Percentiles rank a stretch among this genome's conserved stretches.
phyloP scores from a whole-genome alignment of 1,140 invertebrate genomes.

The Danaus melanippus region DNA sequence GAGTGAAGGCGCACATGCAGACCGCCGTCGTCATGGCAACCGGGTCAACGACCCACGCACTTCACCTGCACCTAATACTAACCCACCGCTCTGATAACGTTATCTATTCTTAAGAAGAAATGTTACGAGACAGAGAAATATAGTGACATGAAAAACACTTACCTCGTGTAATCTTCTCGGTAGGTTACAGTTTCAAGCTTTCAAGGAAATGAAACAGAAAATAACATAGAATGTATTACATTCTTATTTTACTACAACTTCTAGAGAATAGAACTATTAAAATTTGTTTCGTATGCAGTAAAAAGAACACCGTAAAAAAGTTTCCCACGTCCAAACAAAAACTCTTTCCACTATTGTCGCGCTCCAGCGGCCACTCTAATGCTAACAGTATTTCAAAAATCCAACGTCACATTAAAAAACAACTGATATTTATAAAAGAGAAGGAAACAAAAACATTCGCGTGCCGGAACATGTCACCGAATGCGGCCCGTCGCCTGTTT shows the following conservation, averaged over 20 bases:
- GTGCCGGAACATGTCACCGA: constrained; percentile 62
- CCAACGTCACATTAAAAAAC: constrained; percentile 43
- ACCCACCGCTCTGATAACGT: constrained; percentile 11
- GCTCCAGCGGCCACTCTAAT: constrained; percentile 20
- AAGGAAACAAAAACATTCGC: constrained; percentile 66
- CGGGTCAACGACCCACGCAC: constrained; percentile 57
- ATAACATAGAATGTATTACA: too few species aligned
- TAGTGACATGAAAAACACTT: neutral
- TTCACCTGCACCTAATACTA: constrained; percentile 20
- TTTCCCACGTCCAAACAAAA: constrained; percentile 22
- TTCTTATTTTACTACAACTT: too few species aligned
- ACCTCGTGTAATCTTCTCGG: neutral
- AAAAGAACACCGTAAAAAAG: constrained; percentile 26
- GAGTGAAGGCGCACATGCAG: constrained; percentile 45
- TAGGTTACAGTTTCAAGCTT: too few species aligned
- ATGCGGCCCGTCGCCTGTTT: constrained; percentile 51
- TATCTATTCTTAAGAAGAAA: too few species aligned
- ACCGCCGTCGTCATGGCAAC: constrained; percentile 55
- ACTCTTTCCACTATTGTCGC: constrained; percentile 21
- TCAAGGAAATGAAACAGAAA: too few species aligned
- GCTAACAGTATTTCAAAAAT: constrained; percentile 28
- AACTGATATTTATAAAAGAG: constrained; percentile 44
- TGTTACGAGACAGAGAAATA: too few species aligned
- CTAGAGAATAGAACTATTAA: neutral
- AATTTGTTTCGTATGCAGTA: constrained; percentile 30